A percentile compares a stretch with the other conserved stretches of the same genome.
These are phyloP conservation scores for Clarias pachynema DNA, from an alignment of 2,797 vertebrate genomes.

Conservation along the genomic window DNA sequence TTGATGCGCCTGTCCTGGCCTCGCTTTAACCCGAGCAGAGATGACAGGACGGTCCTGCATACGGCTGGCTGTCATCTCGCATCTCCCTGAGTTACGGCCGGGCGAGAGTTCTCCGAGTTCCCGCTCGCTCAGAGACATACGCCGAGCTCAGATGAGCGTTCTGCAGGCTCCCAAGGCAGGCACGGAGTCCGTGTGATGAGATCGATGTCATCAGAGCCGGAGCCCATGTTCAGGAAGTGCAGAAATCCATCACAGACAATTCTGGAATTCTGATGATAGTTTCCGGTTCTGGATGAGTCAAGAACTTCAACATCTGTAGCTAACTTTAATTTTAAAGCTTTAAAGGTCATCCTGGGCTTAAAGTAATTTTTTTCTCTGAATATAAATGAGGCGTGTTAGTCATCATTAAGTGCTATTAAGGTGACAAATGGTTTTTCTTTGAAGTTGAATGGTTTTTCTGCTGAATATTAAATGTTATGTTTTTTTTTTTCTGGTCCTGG, in stretches of 20 bases:
- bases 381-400: background rate
- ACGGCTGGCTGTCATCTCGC: slow-evolving; percentile 42
- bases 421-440: slow-evolving; percentile 8
- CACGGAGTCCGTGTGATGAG: background rate
- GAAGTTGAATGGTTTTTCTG: background rate
- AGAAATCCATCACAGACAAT: background rate
- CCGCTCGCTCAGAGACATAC: background rate
- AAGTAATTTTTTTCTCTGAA: background rate
- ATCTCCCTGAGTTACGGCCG: slow-evolving; percentile 26
- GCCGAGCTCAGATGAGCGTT: background rate
- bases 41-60: slow-evolving; percentile 23
- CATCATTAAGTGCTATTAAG: background rate
- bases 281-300: background rate
- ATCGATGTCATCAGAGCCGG: background rate
- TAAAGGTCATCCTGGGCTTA: slow-evolving; percentile 4
- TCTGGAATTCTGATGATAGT: background rate
- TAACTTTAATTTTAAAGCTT: background rate
- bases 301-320: background rate
- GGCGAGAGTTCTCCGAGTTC: background rate
- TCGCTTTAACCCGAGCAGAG: slow-evolving; percentile 20
- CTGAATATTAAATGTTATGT: background rate
- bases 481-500: too few species aligned
- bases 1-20: slow-evolving; percentile 34
- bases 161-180: background rate
- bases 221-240: background rate